Conservation (phyloP, 1,140 invertebrate species). For the Tribolium castaneum region DNA sequence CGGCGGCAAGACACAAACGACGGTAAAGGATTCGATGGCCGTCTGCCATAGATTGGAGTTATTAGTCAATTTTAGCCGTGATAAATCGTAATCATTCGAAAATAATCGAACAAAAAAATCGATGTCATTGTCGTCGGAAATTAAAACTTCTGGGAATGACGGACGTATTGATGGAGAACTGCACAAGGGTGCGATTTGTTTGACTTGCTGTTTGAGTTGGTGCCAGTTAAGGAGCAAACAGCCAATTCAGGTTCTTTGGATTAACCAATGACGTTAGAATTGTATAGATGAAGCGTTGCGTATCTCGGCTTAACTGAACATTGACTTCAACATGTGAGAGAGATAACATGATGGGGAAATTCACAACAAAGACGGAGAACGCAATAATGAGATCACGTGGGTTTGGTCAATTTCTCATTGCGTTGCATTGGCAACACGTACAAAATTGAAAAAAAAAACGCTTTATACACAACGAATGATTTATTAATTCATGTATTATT, state of each 20-base stretch:
- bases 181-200: not conserved
- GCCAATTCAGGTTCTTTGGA: not conserved
- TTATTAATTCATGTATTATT: no score
- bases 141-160: constrained; percentile 22
- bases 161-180: not conserved
- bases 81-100: constrained; percentile 41
- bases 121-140: constrained; percentile 22
- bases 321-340: no score
- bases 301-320: no score
- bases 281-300: no score
- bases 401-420: no score
- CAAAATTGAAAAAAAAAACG: no score
- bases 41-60: constrained; percentile 37
- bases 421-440: no score
- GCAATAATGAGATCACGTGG: no score
- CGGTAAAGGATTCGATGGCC: constrained; percentile 37
- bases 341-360: no score
- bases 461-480: no score
- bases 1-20: constrained; percentile 20
- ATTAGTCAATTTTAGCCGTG: constrained; percentile 41
- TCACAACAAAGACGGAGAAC: no score
- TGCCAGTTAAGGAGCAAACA: constrained; percentile 23
- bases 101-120: constrained; percentile 19
- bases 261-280: no score
- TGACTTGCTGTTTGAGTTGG: not conserved